Evolutionary conservation across 1,140 invertebrate genomes (phyloP), one percentile per base, ranked within the genome.

Genomic region (Metopolophium dirhodum): DNA sequence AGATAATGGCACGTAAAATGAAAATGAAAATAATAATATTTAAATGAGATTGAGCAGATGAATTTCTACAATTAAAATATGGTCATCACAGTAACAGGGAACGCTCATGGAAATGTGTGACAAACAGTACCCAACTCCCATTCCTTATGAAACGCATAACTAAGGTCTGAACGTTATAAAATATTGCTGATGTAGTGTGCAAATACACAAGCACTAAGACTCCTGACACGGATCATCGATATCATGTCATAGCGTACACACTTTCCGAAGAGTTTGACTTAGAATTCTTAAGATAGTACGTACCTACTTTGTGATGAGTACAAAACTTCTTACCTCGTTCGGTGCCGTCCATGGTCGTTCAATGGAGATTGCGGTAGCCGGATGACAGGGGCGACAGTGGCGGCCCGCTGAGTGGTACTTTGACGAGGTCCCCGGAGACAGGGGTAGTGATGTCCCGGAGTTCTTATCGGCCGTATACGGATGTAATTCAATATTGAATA

Each of bases 291-390:
- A n/a, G 30, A n/a, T 18, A 20, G 61, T 35, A n/a, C 7, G 9
- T 14, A 47, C 9, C 26, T 30, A 47, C 23, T 26, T 30, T 45
- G 23, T 7, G 45, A 47, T 45, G 35, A 41, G 9, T 23, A 85
- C 11, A 85, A 26, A 41, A 83, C 82, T 2, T 37, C 68, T 92
- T 92, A 92, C 91, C 91, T 92, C 77, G 68, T 51, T 92, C 91
- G 9, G 91, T 45, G n/a, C 91, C 68, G 77, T 92, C 91, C 91
- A 92, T 92, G 88, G 51, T 54, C 41, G 51, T 26, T 22, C 30
- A 8, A 35, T 1, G 18, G 86, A 14, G 41, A 85, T 14, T 77
- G n/a, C 14, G 61, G 18, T 35, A 47, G 47, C 45, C n/a, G 1
- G 6, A 26, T 9, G 23, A 26, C 86, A n/a, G 18, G 18, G 47